These are phyloP conservation scores for Rotaria macrura DNA, from an alignment of 2,888 invertebrate species.

Conservation along the genomic window DNA sequence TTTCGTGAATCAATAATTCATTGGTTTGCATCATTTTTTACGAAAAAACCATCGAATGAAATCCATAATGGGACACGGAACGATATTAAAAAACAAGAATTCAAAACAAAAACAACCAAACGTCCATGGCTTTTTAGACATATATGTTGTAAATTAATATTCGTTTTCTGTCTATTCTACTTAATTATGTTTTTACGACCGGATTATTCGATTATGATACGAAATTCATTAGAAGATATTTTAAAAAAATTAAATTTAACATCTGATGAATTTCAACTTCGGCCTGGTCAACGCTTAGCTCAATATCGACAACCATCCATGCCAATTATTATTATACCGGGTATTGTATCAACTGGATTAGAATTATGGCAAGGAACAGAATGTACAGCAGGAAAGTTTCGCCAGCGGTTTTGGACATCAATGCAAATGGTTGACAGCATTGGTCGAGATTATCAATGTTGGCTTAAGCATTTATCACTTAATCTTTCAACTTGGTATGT, in stretches of 20 bases:
- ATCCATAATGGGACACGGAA: not conserved
- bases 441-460: constrained; percentile 7
- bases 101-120: no score
- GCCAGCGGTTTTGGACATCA: constrained; percentile 6
- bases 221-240: not conserved
- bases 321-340: constrained; percentile 15
- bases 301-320: not conserved
- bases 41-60: not conserved
- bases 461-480: not conserved
- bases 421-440: constrained; percentile 6
- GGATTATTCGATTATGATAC: not conserved
- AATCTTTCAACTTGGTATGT: not conserved
- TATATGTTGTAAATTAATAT: not conserved
- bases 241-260: not conserved
- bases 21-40: not conserved
- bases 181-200: not conserved
- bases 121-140: not conserved
- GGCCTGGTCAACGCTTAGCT: not conserved
- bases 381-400: not conserved
- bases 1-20: not conserved
- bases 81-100: not conserved
- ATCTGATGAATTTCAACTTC: not conserved
- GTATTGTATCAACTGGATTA: not conserved
- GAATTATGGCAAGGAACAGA: constrained; percentile 5
- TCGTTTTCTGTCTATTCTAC: not conserved